Evolutionary conservation across 2,797 vertebrate genomes (phyloP), one percentile per base, ranked within the genome.

Genomic region (Rhinophrynus dorsalis): DNA sequence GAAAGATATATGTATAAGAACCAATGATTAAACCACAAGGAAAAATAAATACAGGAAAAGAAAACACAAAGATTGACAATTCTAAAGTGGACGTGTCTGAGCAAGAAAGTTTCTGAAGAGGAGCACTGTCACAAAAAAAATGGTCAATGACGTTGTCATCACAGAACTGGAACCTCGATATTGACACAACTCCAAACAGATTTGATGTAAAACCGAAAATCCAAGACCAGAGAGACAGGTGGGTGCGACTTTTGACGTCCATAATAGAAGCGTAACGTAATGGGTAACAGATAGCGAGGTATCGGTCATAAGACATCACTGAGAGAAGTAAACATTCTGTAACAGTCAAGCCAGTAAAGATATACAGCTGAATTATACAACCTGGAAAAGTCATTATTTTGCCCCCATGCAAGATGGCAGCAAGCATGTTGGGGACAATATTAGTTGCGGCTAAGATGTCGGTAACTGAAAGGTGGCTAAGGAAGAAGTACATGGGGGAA

Each of bases 241-340:
- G 29, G 6, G 42, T 18, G 2, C 17, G 20, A 7, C 7, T 17
- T 2, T 35, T 63, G 5, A 37, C 3, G 15, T 51, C 5, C 45
- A 51, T 63, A 26, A 63, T 50, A 26, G 20, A 3, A 17, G 35
- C 17, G 6, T 65, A 65, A 7, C 48, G 17, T 18, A 65, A 30
- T 2, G 62, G 47, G 35, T 38, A 21, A 23, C 47, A 65, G 6
- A 65, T 65, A 11, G 62, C 62, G 21, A 65, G 6, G 35, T 54
- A 65, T 4, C 48, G 33, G 33, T 65, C 62, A 30, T 54, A 65
- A 4, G 48, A 65, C 62, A 54, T 65, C 2, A 55, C 26, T n/a
- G 61, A 7, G 10, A 52, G 48, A 3, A 64, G 33, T 13, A 64
- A 40, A 27, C 60, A 63, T 50, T 63, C 60, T 1, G 61, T 29